Evolutionary conservation across 2,113 vertebrate genomes (phyloP).

Genomic region (Hymenochirus boettgeri): DNA sequence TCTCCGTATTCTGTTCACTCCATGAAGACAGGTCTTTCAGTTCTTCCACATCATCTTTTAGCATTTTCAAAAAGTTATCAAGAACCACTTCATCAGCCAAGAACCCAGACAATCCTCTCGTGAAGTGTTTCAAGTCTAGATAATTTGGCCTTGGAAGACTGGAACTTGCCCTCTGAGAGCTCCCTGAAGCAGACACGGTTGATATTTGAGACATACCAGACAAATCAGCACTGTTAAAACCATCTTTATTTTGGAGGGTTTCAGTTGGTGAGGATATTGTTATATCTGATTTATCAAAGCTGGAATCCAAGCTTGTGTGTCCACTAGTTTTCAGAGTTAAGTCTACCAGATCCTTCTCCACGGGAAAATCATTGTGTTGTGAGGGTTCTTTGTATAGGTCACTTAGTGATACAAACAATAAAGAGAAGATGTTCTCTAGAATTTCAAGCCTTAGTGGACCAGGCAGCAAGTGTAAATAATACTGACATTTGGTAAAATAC

Average conservation of each 20-base stretch:
- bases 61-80: conserved; percentile 77
- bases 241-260: conserved; percentile 47
- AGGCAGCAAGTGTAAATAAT: conserved; percentile 76
- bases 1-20: conserved; percentile 57
- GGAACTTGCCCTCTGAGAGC: conserved; percentile 31
- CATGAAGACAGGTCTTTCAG: conserved; percentile 61
- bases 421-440: conserved; percentile 94
- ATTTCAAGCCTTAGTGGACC: conserved; percentile 83
- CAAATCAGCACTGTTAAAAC: conserved; percentile 39
- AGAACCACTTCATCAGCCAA: conserved; percentile 72
- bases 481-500: conserved; percentile 80
- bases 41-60: conserved; percentile 78
- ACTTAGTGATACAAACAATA: conserved; percentile 81
- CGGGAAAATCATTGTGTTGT: conserved; percentile 56
- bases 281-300: conserved; percentile 1
- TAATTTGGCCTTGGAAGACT: conserved; percentile 45
- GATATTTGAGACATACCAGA: background rate
- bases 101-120: conserved; percentile 70
- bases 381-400: conserved; percentile 65
- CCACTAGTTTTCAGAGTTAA: conserved; percentile 42
- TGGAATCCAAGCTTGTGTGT: conserved; percentile 33
- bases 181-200: conserved; percentile 8
- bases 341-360: conserved; percentile 54
- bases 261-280: conserved; percentile 46
- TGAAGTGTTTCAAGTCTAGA: conserved; percentile 74